Evolutionary conservation across 2,113 vertebrate genomes (phyloP), one percentile per base, ranked within the genome.

Genomic region (Malurus cyaneus): DNA sequence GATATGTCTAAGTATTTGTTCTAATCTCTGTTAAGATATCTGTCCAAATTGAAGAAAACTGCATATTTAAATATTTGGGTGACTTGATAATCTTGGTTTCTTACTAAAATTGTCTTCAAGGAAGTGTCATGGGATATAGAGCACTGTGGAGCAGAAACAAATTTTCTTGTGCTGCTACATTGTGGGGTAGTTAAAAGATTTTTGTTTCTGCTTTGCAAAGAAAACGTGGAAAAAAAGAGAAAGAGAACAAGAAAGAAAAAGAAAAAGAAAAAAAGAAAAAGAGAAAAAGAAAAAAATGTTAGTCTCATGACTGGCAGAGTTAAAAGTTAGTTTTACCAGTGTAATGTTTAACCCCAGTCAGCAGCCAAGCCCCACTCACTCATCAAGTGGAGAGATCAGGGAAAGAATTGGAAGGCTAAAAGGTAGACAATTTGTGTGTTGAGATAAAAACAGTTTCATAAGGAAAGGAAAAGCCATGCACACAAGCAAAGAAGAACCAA

Each of bases 301-400:
- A 62, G 12, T 74, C 31, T 56, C 36, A 44, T 44, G 52, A 49
- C 29, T 47, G 31, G 9, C 41, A 76, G 61, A 81, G 29, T 64
- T 72, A 57, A 49, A 91, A 77, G 21, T 47, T 4, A 50, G 8
- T 73, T 94, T 86, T 78, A 53, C 16, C 21, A 39, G 1, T 44
- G 14, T 67, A 11, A 25, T 18, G 18, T 52, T 77, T 36, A 36
- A 36, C 7, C 18, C 18, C 46, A 60, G 32, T 26, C 53, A 53
- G 26, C 9, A 36, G 36, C 26, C 46, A 67, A 36, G 39, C 53
- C 32, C 31, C 13, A 8, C 9, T 86, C 8, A 12, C 3, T 52
- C 46, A 11, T 7, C 11, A 14, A 36, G 14, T 36, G 32, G 39
- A 52, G 53, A 52, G 18, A 32, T 5, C 0, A 0, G 31, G 32